A percentile compares a stretch with the other conserved stretches of the same genome.
Conservation (phyloP, 1,140 invertebrate genomes). For the Drosophila pruinosa region DNA sequence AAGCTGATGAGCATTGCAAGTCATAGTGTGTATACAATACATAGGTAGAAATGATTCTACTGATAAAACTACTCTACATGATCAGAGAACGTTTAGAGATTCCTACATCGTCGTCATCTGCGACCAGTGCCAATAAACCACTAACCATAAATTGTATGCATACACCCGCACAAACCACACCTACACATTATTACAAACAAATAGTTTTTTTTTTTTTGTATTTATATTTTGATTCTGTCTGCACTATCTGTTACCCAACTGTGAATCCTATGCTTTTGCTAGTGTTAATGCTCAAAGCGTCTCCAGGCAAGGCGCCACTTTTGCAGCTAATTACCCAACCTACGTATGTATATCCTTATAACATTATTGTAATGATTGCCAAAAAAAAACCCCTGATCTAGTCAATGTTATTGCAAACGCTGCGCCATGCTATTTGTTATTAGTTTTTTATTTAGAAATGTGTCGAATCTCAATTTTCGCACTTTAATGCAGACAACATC, state of each 20-base stretch:
- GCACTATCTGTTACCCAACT: constrained; percentile 3
- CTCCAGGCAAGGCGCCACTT: constrained; percentile 26
- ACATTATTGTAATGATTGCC: constrained; percentile 51
- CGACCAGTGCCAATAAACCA: constrained; percentile 66
- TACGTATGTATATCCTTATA: not conserved
- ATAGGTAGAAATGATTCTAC: constrained; percentile 13
- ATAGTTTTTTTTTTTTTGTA: constrained; percentile 10
- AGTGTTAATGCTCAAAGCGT: constrained; percentile 43
- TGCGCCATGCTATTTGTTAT: constrained; percentile 76
- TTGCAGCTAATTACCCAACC: constrained; percentile 13
- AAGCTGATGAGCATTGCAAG: constrained; percentile 13
- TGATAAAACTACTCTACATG: not conserved
- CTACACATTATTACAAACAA: not conserved
- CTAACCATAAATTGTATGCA: constrained; percentile 25
- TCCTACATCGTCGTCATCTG: constrained; percentile 32
- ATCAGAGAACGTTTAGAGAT: constrained; percentile 18
- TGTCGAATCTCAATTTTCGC: constrained; percentile 75
- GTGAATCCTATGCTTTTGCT: constrained; percentile 23
- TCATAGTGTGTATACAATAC: constrained; percentile 7
- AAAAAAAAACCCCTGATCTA: constrained; percentile 56
- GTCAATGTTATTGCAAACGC: constrained; percentile 66
- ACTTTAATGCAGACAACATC: constrained; percentile 46
- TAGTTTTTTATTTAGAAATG: constrained; percentile 72
- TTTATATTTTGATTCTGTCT: constrained; percentile 13
- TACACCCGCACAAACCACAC: constrained; percentile 11